Percentiles rank a stretch among this genome's conserved stretches.
Conservation (phyloP, 1,140 invertebrate species). For the Gonioctena quinquepunctata region DNA sequence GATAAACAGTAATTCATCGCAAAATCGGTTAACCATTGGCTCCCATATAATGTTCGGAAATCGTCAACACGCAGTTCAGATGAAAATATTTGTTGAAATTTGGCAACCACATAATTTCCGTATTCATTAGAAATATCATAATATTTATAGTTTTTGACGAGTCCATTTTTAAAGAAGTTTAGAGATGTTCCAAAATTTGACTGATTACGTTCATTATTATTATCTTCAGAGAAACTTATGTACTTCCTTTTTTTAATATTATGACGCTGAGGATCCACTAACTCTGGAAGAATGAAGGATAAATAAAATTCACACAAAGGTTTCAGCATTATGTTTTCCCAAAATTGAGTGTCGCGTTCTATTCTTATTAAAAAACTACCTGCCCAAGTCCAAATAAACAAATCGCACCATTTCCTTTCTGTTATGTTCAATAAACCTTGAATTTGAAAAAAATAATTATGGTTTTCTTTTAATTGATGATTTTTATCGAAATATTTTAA, state of each 20-base stretch:
- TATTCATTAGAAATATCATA: not conserved
- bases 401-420: constrained; percentile 11
- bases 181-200: not conserved
- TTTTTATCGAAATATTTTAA: constrained; percentile 13
- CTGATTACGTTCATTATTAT: not conserved
- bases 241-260: not conserved
- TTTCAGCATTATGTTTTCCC: constrained; percentile 4
- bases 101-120: constrained; percentile 12
- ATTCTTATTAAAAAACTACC: constrained; percentile 8
- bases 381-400: not conserved
- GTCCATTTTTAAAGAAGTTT: constrained; percentile 1
- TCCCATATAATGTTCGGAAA: too few species aligned
- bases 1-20: too few species aligned
- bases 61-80: too few species aligned
- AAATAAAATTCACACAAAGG: constrained; percentile 8
- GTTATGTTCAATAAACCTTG: constrained; percentile 12
- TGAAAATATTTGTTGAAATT: too few species aligned
- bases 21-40: too few species aligned
- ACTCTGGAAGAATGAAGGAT: not conserved
- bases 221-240: not conserved
- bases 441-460: constrained; percentile 26
- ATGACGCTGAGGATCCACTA: not conserved
- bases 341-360: constrained; percentile 5
- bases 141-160: constrained; percentile 9
- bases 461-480: not conserved